These are phyloP conservation scores for Scomber scombrus DNA, from an alignment of 2,113 vertebrate genomes.

Conservation along the genomic window DNA sequence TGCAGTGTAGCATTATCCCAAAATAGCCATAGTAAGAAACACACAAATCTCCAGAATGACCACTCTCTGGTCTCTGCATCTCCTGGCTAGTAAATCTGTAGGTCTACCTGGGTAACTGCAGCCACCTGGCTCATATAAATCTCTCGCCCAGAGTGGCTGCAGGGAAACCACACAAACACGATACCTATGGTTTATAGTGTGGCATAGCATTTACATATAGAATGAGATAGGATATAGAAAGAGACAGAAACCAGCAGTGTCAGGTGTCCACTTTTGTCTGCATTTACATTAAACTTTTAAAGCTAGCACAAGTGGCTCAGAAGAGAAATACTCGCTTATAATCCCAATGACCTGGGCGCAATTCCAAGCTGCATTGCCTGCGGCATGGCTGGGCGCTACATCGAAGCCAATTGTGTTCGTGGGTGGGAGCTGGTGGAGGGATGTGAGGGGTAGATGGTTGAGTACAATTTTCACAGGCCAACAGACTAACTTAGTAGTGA, in stretches of 20 bases:
- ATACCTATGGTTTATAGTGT: background rate
- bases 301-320: no score
- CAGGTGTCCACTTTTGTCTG: background rate
- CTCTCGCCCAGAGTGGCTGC: background rate
- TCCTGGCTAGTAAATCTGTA: conserved; percentile 43
- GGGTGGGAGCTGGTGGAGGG: background rate
- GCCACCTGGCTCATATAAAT: conserved; percentile 30
- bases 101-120: conserved; percentile 12
- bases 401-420: conserved; percentile 7
- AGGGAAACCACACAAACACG: conserved; percentile 18
- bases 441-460: background rate
- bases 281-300: no score
- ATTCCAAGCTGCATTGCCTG: background rate
- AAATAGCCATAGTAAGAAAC: conserved; percentile 14
- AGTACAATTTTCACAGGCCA: conserved; percentile 5
- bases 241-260: background rate
- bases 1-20: conserved; percentile 16
- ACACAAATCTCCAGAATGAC: conserved; percentile 14
- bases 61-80: conserved; percentile 14
- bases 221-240: background rate
- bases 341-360: background rate
- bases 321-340: background rate
- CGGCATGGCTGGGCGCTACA: background rate
- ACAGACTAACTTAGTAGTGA: background rate
- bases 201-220: conserved; percentile 1